phyloP scores from a whole-genome alignment of 1,140 invertebrate genomes.

The Drosophila yakuba region DNA sequence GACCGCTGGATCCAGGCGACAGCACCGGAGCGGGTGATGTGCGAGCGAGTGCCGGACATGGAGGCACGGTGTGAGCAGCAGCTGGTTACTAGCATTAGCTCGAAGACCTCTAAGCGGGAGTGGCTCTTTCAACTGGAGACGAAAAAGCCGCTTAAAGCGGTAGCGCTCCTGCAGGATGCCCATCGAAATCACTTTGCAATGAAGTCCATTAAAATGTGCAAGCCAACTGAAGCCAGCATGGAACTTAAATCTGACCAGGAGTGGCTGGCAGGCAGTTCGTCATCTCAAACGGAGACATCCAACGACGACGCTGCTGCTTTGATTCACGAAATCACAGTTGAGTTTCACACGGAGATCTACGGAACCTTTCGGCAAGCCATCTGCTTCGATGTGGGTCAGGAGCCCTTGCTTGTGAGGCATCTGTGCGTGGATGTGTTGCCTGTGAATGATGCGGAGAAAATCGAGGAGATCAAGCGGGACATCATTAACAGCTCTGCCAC shows the following conservation, averaged over 20 bases:
- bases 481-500: constrained; percentile 87
- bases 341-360: constrained; percentile 90
- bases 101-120: constrained; percentile 88
- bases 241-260: constrained; percentile 87
- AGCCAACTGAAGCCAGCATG: constrained; percentile 60
- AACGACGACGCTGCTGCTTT: constrained; percentile 26
- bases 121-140: constrained; percentile 89
- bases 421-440: constrained; percentile 92
- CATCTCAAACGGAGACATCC: constrained; percentile 16
- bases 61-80: constrained; percentile 87
- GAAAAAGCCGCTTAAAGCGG: constrained; percentile 85
- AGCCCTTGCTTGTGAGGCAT: constrained; percentile 89
- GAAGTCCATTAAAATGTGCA: constrained; percentile 85
- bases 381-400: constrained; percentile 91
- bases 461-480: constrained; percentile 88
- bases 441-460: constrained; percentile 88
- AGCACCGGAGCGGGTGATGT: constrained; percentile 87
- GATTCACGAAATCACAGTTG: constrained; percentile 88
- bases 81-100: constrained; percentile 87
- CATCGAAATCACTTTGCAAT: constrained; percentile 90
- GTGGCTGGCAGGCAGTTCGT: constrained; percentile 84
- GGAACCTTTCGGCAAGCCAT: constrained; percentile 93
- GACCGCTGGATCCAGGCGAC: constrained; percentile 88
- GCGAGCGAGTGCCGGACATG: constrained; percentile 87
- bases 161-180: constrained; percentile 90